These are phyloP conservation scores for Cyprinodon brontotheroides DNA, from an alignment of 2,113 vertebrate species.

Conservation along the genomic window DNA sequence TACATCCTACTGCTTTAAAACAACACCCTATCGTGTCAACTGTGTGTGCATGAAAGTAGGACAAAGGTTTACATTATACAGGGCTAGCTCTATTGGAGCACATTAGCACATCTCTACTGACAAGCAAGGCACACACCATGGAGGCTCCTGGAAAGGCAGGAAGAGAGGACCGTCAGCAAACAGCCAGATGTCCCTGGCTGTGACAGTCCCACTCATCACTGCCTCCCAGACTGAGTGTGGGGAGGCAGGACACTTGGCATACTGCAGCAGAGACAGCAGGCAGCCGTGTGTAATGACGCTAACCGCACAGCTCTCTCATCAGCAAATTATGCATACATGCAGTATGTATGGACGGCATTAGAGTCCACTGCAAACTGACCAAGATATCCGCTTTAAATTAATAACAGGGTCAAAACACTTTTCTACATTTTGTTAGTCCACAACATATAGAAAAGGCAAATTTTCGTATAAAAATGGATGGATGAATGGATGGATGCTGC, in stretches of 20 bases:
- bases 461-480: neutral
- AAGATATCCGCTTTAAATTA: slow-evolving; percentile 30
- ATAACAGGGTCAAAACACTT: neutral
- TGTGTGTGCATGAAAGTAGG: slow-evolving; percentile 64
- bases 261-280: slow-evolving; percentile 76
- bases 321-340: slow-evolving; percentile 74
- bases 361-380: slow-evolving; percentile 45
- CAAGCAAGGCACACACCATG: slow-evolving; percentile 68
- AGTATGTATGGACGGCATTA: slow-evolving; percentile 55
- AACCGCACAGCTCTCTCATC: slow-evolving; percentile 73
- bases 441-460: no score
- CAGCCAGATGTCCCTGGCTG: slow-evolving; percentile 79
- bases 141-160: slow-evolving; percentile 66
- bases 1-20: slow-evolving; percentile 35
- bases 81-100: slow-evolving; percentile 67
- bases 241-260: slow-evolving; percentile 79
- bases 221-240: slow-evolving; percentile 76
- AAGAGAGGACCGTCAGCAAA: slow-evolving; percentile 69
- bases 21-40: slow-evolving; percentile 61
- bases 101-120: slow-evolving; percentile 77
- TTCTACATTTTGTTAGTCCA: neutral
- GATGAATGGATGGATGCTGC: neutral
- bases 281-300: slow-evolving; percentile 79
- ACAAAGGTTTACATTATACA: slow-evolving; percentile 71
- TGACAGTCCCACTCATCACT: slow-evolving; percentile 82